Evolutionary conservation across 2,113 vertebrate species (phyloP).

Genomic region (Castor canadensis): DNA sequence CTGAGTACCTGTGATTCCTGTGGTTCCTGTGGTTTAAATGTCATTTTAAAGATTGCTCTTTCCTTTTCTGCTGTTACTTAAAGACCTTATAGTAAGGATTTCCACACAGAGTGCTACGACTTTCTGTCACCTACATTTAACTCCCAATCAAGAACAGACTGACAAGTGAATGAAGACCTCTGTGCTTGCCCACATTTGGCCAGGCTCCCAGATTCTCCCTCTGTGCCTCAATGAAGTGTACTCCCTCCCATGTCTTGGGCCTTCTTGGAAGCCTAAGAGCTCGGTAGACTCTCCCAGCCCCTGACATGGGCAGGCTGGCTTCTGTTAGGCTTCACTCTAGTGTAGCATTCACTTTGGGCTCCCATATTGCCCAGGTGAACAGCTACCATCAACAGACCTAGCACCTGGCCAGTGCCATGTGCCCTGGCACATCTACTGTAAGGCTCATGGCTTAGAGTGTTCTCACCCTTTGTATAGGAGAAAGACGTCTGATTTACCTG

Average conservation of each 20-base stretch:
- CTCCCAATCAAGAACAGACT: neutral
- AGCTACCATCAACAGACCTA: no score
- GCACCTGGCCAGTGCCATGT: neutral
- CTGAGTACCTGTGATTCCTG: neutral
- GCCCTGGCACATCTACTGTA: neutral
- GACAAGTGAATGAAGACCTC: neutral
- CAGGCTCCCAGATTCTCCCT: neutral
- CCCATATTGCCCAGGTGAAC: neutral
- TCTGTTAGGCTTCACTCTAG: neutral
- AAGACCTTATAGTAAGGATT: neutral
- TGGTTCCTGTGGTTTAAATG: neutral
- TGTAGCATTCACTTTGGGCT: neutral
- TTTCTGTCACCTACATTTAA: neutral
- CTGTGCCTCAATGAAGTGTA: neutral
- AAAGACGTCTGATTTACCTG: neutral
- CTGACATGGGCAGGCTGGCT: neutral
- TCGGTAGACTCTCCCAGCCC: neutral
- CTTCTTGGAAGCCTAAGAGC: neutral
- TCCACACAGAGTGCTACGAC: neutral
- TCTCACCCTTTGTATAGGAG: neutral
- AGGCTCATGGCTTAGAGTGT: neutral
- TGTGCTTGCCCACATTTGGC: neutral
- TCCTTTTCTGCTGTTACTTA: neutral
- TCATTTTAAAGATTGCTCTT: neutral
- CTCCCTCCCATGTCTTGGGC: neutral